phyloP scores from a whole-genome alignment of 1,140 invertebrate species.

The Thaumetopoea pityocampa region DNA sequence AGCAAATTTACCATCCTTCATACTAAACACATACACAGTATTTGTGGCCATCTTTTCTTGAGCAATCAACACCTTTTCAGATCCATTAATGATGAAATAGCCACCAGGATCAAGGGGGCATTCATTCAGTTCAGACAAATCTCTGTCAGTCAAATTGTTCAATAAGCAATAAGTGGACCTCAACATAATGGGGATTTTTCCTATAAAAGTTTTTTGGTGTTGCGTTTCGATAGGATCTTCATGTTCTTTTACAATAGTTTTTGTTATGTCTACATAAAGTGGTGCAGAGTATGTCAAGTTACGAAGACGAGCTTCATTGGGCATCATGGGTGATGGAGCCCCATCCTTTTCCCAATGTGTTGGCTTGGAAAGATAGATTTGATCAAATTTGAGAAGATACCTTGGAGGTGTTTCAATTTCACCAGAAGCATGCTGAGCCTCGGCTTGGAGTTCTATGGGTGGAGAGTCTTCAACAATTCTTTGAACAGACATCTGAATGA shows the following conservation, averaged over 20 bases:
- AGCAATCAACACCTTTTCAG: constrained; percentile 97
- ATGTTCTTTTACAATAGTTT: constrained; percentile 93
- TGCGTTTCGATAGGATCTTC: constrained; percentile 95
- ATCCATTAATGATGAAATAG: constrained; percentile 97
- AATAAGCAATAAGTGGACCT: constrained; percentile 97
- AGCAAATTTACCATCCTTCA: constrained; percentile 98
- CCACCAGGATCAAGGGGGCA: constrained; percentile 98
- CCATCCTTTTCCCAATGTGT: constrained; percentile 99
- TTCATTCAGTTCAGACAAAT: constrained; percentile 98
- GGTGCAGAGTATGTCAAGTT: constrained; percentile 97
- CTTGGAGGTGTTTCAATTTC: constrained; percentile 94
- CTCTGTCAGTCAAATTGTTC: constrained; percentile 95
- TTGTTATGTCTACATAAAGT: constrained; percentile 98
- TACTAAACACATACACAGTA: constrained; percentile 99
- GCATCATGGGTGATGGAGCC: constrained; percentile 99
- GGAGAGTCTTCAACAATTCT: constrained; percentile 99
- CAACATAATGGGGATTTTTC: constrained; percentile 99
- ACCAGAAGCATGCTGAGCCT: constrained; percentile 95
- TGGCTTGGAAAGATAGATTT: constrained; percentile 98
- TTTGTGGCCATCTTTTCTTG: constrained; percentile 99
- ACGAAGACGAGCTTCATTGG: constrained; percentile 94
- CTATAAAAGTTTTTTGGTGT: constrained; percentile 98
- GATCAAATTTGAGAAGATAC: constrained; percentile 97
- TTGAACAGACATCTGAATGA: constrained; percentile 99
- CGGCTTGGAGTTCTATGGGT: constrained; percentile 97